A percentile compares a stretch with the other conserved stretches of the same genome.
phyloP scores from a whole-genome alignment of 2,797 vertebrate genomes.

The Amazona finschi region DNA sequence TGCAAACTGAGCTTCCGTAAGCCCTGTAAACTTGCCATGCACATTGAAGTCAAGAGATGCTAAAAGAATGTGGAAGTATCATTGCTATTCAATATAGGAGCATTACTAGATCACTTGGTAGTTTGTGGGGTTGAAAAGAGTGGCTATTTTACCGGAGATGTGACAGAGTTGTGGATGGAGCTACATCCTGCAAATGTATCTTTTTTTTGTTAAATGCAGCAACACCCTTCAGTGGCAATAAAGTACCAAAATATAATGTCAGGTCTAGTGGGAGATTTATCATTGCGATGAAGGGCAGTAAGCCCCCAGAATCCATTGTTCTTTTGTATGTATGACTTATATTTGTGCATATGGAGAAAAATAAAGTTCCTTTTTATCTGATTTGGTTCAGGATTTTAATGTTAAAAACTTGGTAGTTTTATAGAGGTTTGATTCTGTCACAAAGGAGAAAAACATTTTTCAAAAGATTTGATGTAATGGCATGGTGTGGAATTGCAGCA shows the following conservation, averaged over 20 bases:
- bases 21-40: neutral
- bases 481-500: neutral
- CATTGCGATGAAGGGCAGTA: neutral
- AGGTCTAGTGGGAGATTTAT: neutral
- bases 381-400: neutral
- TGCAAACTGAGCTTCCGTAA: neutral
- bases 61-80: neutral
- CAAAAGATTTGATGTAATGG: neutral
- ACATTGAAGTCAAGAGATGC: neutral
- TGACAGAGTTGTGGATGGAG: neutral
- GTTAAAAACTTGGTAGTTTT: neutral
- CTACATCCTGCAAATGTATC: neutral
- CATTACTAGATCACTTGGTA: neutral
- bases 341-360: neutral
- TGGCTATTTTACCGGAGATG: neutral
- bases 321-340: neutral
- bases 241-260: neutral
- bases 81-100: neutral
- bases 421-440: neutral
- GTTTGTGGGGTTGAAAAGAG: neutral
- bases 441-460: neutral
- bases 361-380: neutral
- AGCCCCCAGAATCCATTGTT: neutral
- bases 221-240: neutral
- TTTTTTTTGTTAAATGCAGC: neutral